Base-by-base conservation (phyloP, 2,797 vertebrate genomes). In the Anguilla obscura region DNA sequence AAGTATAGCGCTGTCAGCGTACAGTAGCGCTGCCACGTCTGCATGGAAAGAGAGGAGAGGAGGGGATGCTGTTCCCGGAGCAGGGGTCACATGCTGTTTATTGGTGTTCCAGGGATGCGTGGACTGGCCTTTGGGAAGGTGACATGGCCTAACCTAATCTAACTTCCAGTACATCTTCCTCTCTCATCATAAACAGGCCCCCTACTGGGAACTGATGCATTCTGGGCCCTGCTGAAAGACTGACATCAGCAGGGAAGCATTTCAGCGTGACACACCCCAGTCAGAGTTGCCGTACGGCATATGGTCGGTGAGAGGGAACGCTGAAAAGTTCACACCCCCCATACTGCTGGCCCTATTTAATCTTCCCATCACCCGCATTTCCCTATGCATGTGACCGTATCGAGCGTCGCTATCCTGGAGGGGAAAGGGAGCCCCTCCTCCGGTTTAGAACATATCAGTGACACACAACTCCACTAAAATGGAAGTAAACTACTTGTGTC, bases 1-100 rank as follows among this genome's bases (percentile, higher is more conserved):
- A 66, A 69, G 69, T 84, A 82, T 82, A 74, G 86, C 88, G 92
- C 90, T 91, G 92, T 92, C 91, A 91, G 88, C 69, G 84, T 87
- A 90, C 63, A 52, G 86, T 90, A 40, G 1, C 2, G 54, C 71
- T 66, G 89, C 86, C 85, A 1, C 45, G 89, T 58, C 86, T 71
- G 33, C 12, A 7, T 80, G 74, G 84, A 89, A 76, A 91, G 84
- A 87, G 63, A 74, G 48, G 90, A 66, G 82, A 89, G 86, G 89
- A 90, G 79, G 90, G 88, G 76, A 90, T 56, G 80, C 87, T 18
- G 87, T 88, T 90, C 80, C 66, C 18, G 33, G 33, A 54, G n/a
- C 33, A 76, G 50, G 45, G 33, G 60, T 88, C n/a, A 76, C 63
- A 45, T 7, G 6, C 50, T 74, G 63, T 36, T 85, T 60, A 58